Evolutionary conservation across 1,140 invertebrate genomes (phyloP).

Genomic region (Copidosoma floridanum): DNA sequence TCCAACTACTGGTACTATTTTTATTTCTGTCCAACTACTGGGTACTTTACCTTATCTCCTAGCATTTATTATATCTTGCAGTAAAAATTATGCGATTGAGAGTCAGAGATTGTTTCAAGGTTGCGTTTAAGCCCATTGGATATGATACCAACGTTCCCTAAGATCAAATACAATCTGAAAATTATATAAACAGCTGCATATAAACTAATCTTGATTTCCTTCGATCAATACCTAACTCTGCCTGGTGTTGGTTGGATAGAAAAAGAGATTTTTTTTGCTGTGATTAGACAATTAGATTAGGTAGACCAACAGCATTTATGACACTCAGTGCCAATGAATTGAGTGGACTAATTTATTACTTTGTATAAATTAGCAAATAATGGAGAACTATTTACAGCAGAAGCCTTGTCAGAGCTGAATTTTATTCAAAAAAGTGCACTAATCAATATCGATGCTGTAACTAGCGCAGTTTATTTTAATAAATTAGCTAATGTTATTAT

Average conservation of each 20-base stretch:
- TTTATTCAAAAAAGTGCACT: slow-evolving; percentile 37
- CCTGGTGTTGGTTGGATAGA: slow-evolving; percentile 36
- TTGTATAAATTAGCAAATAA: slow-evolving; percentile 44
- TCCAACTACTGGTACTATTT: no score
- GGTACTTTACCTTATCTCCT: no score
- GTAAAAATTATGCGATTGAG: no score
- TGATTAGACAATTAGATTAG: slow-evolving; percentile 40
- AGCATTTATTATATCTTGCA: no score
- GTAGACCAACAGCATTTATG: slow-evolving; percentile 38
- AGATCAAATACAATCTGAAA: no score
- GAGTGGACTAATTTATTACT: slow-evolving; percentile 43
- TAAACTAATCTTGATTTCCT: slow-evolving; percentile 33
- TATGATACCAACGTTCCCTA: slow-evolving; percentile 30
- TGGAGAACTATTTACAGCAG: slow-evolving; percentile 31
- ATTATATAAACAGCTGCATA: slow-evolving; percentile 27
- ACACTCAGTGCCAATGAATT: slow-evolving; percentile 41
- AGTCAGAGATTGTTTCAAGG: no score
- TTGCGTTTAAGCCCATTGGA: no score
- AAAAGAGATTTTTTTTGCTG: slow-evolving; percentile 50
- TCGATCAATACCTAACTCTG: slow-evolving; percentile 28
- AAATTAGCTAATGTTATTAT: slow-evolving; percentile 40
- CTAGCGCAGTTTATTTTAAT: slow-evolving; percentile 52
- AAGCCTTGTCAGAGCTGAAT: no score
- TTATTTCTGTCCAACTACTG: no score
- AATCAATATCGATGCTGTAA: slow-evolving; percentile 50